Evolutionary conservation across 2,888 invertebrate species (phyloP).

Genomic region (Cephus rjabovi): DNA sequence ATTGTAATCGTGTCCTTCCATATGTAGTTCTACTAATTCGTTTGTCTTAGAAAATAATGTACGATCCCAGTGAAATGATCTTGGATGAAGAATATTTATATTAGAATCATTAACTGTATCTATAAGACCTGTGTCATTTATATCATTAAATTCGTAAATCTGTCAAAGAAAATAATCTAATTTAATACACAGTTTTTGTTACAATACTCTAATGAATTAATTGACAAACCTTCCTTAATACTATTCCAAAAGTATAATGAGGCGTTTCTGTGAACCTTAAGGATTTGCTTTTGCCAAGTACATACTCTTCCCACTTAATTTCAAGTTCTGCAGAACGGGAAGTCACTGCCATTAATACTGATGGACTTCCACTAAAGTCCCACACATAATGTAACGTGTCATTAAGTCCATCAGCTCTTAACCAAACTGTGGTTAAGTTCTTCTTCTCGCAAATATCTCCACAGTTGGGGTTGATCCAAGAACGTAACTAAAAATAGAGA

Average conservation of each 20-base stretch:
- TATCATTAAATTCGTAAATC: conserved; percentile 74
- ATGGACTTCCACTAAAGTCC: conserved; percentile 75
- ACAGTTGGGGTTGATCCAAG: conserved; percentile 57
- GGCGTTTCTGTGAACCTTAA: conserved; percentile 68
- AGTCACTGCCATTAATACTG: conserved; percentile 71
- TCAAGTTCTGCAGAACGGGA: conserved; percentile 65
- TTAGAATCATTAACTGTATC: conserved; percentile 53
- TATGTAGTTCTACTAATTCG: conserved; percentile 61
- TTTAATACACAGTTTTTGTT: conserved; percentile 59
- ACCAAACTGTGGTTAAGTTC: conserved; percentile 68
- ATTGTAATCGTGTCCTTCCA: conserved; percentile 47
- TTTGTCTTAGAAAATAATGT: conserved; percentile 59
- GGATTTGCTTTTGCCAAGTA: conserved; percentile 47
- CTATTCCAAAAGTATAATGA: conserved; percentile 72
- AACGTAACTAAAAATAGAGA: conserved; percentile 47
- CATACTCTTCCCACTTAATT: conserved; percentile 68
- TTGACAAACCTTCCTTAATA: conserved; percentile 68
- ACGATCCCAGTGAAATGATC: conserved; percentile 63
- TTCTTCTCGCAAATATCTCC: conserved; percentile 54
- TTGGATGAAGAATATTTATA: conserved; percentile 58
- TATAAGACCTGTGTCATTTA: conserved; percentile 68
- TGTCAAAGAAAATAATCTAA: conserved; percentile 46
- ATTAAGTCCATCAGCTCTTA: conserved; percentile 70
- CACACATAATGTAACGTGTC: conserved; percentile 77
- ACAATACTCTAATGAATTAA: neutral